Conservation (phyloP, 2,888 invertebrate species). For the Ophioninae sp. region DNA sequence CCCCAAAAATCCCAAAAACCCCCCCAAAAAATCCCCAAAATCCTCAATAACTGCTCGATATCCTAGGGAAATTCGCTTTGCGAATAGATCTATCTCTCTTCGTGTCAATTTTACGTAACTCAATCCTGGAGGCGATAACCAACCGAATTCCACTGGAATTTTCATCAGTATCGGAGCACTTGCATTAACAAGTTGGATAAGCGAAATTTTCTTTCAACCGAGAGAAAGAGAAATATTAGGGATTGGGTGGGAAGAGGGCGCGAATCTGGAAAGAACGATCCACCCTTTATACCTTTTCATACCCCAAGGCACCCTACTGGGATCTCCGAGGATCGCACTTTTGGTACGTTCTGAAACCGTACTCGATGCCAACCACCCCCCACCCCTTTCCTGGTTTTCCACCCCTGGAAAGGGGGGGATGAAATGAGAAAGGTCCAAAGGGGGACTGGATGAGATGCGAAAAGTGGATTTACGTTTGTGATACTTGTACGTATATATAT, state of each 20-base stretch:
- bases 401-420: not conserved
- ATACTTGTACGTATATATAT: slow-evolving; percentile 35
- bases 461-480: slow-evolving; percentile 70
- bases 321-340: slow-evolving; percentile 16
- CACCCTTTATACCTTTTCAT: slow-evolving; percentile 21
- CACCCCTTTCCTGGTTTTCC: not conserved
- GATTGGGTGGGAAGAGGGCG: slow-evolving; percentile 15
- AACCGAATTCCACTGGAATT: slow-evolving; percentile 60
- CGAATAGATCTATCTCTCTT: not conserved
- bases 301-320: slow-evolving; percentile 41
- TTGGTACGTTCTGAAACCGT: slow-evolving; percentile 48
- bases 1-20: too few relatives aligned
- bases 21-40: too few relatives aligned
- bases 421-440: slow-evolving; percentile 1
- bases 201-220: slow-evolving; percentile 65
- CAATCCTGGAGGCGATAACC: slow-evolving; percentile 6
- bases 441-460: slow-evolving; percentile 57
- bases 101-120: slow-evolving; percentile 1
- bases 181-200: slow-evolving; percentile 77
- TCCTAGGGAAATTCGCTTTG: too few relatives aligned
- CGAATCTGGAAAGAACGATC: slow-evolving; percentile 28
- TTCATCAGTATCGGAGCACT: slow-evolving; percentile 71
- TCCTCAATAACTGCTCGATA: too few relatives aligned
- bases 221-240: slow-evolving; percentile 43
- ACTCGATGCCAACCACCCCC: slow-evolving; percentile 32